Evolutionary conservation across 2,888 invertebrate species (phyloP), one percentile per base, ranked within the genome.

Genomic region (Tipula vernalis): DNA sequence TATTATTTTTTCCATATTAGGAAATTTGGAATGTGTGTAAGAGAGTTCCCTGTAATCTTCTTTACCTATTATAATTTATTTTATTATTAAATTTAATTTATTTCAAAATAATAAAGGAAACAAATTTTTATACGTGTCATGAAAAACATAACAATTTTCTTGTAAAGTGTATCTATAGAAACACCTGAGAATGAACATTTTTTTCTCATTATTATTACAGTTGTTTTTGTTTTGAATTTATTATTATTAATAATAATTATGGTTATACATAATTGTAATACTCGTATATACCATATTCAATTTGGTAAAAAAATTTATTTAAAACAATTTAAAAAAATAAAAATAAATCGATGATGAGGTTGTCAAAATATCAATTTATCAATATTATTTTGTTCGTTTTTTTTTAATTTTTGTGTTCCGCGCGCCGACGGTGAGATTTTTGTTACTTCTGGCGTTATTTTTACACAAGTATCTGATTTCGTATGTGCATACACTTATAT

Each of bases 341-440:
- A 28, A 71, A 71, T 71, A 71, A 71, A 28, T 71, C 71, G 28
- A 71, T 71, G 71, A 71, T 71, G 71, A 71, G 71, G 71, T 71
- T 71, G 71, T 71, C 71, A 71, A 71, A 71, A 71, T 71, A 71
- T 71, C 71, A 71, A 71, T 71, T 71, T 71, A 71, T 71, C 71
- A 71, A 71, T 28, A 71, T 71, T 71, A n/a, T n/a, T n/a, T n/a
- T n/a, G n/a, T n/a, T n/a, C n/a, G n/a, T 10, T 71, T 39, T 42
- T 42, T 47, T 47, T n/a, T 47, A 71, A 71, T 71, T 71, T 71
- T 28, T 71, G 10, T 28, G 28, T 28, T 71, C 28, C 28, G 71
- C 28, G 28, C 28, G 3, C 10, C 28, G 28, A 71, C 28, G 71
- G 71, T 71, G 71, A 71, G 71, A 71, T 28, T 71, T 57, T 57